Conservation (phyloP, 1,140 invertebrate species). For the Drosophila varians region DNA sequence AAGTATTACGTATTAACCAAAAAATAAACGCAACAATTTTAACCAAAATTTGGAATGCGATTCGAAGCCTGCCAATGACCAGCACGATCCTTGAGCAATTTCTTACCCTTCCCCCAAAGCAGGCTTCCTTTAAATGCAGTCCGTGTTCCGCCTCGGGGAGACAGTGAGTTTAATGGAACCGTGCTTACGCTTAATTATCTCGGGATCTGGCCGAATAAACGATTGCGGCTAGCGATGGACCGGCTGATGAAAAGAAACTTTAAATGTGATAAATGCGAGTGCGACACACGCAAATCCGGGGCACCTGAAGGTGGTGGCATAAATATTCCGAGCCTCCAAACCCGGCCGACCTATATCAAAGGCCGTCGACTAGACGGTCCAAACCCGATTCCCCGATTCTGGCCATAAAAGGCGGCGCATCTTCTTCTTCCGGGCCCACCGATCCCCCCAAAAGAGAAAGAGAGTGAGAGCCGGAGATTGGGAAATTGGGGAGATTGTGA, state of each 20-base stretch:
- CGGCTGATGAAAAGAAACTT: conserved; percentile 27
- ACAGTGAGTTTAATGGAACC: conserved; percentile 16
- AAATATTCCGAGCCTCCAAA: conserved; percentile 10
- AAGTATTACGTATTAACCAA: background rate
- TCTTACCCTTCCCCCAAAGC: background rate
- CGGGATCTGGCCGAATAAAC: background rate
- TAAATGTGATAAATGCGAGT: conserved; percentile 55
- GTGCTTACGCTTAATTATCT: conserved; percentile 16
- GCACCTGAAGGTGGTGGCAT: conserved; percentile 12
- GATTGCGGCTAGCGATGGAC: conserved; percentile 18
- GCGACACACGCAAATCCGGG: conserved; percentile 13
- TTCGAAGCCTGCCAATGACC: background rate
- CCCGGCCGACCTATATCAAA: conserved; percentile 48
- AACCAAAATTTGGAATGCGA: background rate
- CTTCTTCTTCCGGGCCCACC: background rate
- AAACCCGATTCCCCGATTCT: conserved; percentile 18
- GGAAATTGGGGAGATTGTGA: conserved; percentile 3
- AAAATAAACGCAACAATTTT: background rate
- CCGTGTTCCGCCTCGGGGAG: conserved; percentile 16
- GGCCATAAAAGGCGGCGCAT: conserved; percentile 14
- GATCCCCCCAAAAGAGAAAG: conserved; percentile 1
- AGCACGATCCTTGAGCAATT: background rate
- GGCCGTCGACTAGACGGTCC: conserved; percentile 13
- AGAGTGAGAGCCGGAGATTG: conserved; percentile 6
- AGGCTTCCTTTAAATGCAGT: background rate